Evolutionary conservation across 1,140 invertebrate species (phyloP).

Genomic region (Paraescarpia echinospica): DNA sequence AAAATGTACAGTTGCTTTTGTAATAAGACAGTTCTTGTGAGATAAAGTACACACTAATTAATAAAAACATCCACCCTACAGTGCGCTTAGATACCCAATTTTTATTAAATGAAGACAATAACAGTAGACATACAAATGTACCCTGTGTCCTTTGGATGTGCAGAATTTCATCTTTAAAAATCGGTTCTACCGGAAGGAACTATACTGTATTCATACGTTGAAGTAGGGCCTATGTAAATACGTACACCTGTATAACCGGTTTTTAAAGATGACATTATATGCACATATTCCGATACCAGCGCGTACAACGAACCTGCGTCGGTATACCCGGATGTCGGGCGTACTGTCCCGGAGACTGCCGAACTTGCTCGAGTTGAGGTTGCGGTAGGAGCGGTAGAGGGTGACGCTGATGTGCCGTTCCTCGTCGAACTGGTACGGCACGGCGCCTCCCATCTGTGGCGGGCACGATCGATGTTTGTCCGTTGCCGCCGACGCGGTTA

Average conservation of each 20-base stretch:
- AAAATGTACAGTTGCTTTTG: neutral
- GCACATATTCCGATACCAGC: neutral
- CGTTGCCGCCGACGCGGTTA: neutral
- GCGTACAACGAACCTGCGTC: neutral
- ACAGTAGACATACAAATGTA: neutral
- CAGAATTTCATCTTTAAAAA: too few relatives aligned
- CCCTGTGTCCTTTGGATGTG: neutral
- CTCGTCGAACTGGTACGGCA: constrained; percentile 10
- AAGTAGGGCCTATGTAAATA: too few relatives aligned
- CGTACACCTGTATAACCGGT: too few relatives aligned
- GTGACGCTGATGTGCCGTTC: constrained; percentile 8
- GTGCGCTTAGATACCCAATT: neutral
- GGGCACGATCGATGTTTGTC: neutral
- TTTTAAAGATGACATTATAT: too few relatives aligned
- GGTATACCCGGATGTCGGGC: constrained; percentile 15
- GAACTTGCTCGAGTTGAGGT: neutral
- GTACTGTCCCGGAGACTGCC: constrained; percentile 4
- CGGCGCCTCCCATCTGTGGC: constrained; percentile 15
- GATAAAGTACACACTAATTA: neutral
- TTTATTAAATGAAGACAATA: neutral
- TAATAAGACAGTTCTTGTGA: neutral
- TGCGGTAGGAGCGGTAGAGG: constrained; percentile 12
- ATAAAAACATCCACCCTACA: neutral
- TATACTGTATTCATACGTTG: too few relatives aligned
- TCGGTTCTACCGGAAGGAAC: too few relatives aligned